Base-by-base conservation (phyloP, 2,888 invertebrate genomes). In the Lissonota sp. region DNA sequence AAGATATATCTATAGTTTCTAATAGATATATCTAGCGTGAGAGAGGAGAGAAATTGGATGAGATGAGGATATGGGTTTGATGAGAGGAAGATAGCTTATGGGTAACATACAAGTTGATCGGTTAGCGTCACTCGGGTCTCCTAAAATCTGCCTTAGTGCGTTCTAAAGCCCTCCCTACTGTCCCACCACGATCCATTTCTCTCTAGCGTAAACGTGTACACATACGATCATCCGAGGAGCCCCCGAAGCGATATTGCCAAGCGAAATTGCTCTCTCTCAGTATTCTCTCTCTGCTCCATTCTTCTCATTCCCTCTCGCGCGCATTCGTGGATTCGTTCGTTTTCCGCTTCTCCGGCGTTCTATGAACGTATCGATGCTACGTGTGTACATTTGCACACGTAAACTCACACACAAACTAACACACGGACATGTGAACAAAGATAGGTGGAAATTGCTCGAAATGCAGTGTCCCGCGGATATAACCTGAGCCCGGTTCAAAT, bases 111-210 rank as follows among this genome's bases (percentile, higher is more conserved):
- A 73, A 37, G 42, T 63, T 79, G 79, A 82, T 82, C 79, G 79
- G 79, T 82, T 79, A 80, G 76, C 70, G 73, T 79, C 72, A 73
- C 72, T 51, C 72, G 69, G 67, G 63, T 44, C 74, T 77, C 74
- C 83, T 79, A 77, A 81, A 81, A 80, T 83, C 81, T 75, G 67
- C 79, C 72, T 77, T 67, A 82, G 75, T 71, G 74, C 66, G 71
- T 75, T 70, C 64, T 71, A 70, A 74, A 82, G 66, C 79, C 62
- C 10, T 37, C 10, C n/a, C n/a, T n/a, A n/a, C n/a, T 26, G 26
- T 26, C 26, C 26, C 26, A 26, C 26, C 26, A 26, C 26, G 26
- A 26, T 26, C 26, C 26, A 26, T 16, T 10, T 57, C 51, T 16
- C 53, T 12, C 26, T 67, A 37, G 64, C 70, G 40, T 60, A 79